Base-by-base conservation (phyloP, 1,140 invertebrate species). In the Eulimnadia texana region DNA sequence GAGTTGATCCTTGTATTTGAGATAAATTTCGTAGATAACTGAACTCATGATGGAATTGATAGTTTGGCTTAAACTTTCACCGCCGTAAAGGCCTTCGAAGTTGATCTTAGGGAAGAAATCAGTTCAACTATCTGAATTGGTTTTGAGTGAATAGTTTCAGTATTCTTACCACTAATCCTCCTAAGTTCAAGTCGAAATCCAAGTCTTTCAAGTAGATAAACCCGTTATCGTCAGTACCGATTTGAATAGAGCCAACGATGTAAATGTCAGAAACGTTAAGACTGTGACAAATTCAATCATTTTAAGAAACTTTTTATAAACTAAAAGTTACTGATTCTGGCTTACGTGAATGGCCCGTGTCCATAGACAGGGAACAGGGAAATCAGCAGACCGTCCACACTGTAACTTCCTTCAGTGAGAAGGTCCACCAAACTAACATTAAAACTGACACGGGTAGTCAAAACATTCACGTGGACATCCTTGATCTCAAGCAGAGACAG, bases 311-410 rank as follows among this genome's bases (percentile, higher is more conserved):
- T 16, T 29, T 1, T 24, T 13, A 58, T 29, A 3, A 47, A 16
- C 16, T 58, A 23, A 27, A 50, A n/a, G 28, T 19, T n/a, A n/a
- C n/a, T n/a, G n/a, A n/a, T n/a, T n/a, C n/a, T n/a, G n/a, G n/a
- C 49, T 61, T 29, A 61, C 60, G 49, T 61, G 28, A 61, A 61
- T 28, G 49, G 23, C 13, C 60, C 60, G 27, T 24, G 27, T 27
- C 60, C 60, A 6, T 61, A 29, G 33, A 61, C 49, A 19, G 60
- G 60, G 22, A 61, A 61, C 9, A 61, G 42, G 29, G 27, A 13
- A 19, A 54, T 47, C 24, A 61, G 3, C 23, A 61, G 1, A 3
- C 60, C 60, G n/a, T 61, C 60, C 13, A 61, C 29, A 11, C 13
- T 54, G 50, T 61, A 61, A 13, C 22, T 24, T 9, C 60, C 60